Evolutionary conservation across 2,113 vertebrate genomes (phyloP), one percentile per base, ranked within the genome.

Genomic region (Eudorcas thomsonii): DNA sequence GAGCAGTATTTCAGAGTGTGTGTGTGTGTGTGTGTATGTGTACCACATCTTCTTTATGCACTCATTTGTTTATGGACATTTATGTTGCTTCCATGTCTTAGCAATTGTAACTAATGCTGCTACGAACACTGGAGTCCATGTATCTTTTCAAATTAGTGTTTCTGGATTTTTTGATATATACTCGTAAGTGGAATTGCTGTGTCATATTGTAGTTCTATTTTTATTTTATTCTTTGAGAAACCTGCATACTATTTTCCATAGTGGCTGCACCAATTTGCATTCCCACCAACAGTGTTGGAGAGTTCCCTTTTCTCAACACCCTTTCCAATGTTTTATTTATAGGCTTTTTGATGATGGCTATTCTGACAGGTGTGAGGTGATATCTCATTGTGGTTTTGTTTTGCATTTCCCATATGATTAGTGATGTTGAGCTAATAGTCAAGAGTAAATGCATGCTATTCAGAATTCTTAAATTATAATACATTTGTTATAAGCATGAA

Each of bases 401-500:
- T 52, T 82, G 30, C 17, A 52, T 82, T 82, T 82, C 48, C 48
- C 80, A 52, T 33, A 52, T n/a, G 48, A 52, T n/a, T n/a, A 82
- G 30, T 52, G 48, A 82, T 52, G 48, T n/a, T 82, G 30, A 82
- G 48, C 48, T 82, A 52, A 52, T 52, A 33, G 30, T 82, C 80
- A 52, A 39, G 84, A 85, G 23, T 91, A 95, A 97, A 86, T 91
- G 88, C 6, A 89, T 93, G 67, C 39, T 89, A 54, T 82, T 82
- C 43, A 88, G 28, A 43, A 43, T 93, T 91, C 48, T 92, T 74
- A 74, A 89, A 74, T 23, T 93, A 45, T 55, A 92, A 33, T 83
- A 84, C 48, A 80, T 94, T 87, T 97, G 50, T 90, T 95, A 52
- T 64, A 85, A 97, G 39, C 28, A 39, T 59, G 88, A 71, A 77